Evolutionary conservation across 2,888 invertebrate species (phyloP), one percentile per base, ranked within the genome.

Genomic region (Stratiomys singularior): DNA sequence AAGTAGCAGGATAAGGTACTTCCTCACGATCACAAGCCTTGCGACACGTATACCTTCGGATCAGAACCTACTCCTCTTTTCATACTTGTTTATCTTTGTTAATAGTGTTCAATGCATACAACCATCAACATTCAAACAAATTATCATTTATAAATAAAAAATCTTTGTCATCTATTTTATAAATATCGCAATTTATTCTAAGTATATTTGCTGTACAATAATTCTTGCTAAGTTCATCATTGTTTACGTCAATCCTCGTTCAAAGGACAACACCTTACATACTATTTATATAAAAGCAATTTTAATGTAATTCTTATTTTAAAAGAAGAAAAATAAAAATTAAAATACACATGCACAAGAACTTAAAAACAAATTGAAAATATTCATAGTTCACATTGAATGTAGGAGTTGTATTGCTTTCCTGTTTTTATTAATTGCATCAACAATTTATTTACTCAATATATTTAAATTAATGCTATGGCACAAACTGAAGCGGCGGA

Each of bases 401-500:
- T 52, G 37, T 37, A 37, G n/a, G n/a, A n/a, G n/a, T n/a, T n/a
- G 9, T 37, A 37, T 37, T 37, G 3, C 37, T 37, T 9, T 5
- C 5, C 5, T 37, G 3, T 9, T 5, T 37, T 9, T 37, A 37
- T 37, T 37, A 37, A 37, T 37, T 37, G 37, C 52, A 18, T 52
- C 52, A 13, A 52, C 15, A 52, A 52, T 52, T 13, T 9, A n/a
- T 52, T 52, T 13, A 52, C 3, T 52, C 15, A 52, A 13, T 52
- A 18, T 4, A 52, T 9, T 4, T 52, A 9, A n/a, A 44, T 21
- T 52, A 56, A 37, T 58, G 30, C 78, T 80, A 83, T 76, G 84
- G 83, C 79, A 84, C 80, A 82, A 86, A 86, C 79, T 83, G 82
- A 83, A 86, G 83, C 69, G 86, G 84, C n/a, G 86, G 86, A 81